Conservation (phyloP, 1,140 invertebrate genomes). For the Vollenhovia emeryi region DNA sequence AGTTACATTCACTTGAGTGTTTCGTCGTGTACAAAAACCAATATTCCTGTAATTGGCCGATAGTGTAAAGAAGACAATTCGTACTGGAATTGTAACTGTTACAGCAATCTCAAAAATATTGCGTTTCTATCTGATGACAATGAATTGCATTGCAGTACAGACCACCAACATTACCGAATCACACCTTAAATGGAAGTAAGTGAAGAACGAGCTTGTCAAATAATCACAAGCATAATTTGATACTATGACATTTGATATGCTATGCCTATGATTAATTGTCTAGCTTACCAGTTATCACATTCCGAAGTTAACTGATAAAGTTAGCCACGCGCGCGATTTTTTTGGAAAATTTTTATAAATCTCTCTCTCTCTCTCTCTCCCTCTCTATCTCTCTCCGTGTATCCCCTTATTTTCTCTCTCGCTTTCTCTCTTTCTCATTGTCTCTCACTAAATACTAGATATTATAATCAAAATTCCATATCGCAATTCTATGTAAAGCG, state of each 20-base stretch:
- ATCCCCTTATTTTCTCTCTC: conserved; percentile 7
- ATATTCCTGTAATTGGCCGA: conserved; percentile 35
- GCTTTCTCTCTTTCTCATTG: background rate
- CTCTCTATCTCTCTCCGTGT: conserved; percentile 25
- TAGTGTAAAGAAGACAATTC: conserved; percentile 43
- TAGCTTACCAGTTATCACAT: conserved; percentile 58
- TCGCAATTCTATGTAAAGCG: conserved; percentile 62
- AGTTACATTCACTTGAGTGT: conserved; percentile 60
- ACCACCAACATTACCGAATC: conserved; percentile 49
- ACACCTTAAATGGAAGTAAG: conserved; percentile 64
- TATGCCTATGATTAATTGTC: conserved; percentile 59
- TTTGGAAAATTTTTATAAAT: conserved; percentile 66
- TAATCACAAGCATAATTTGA: conserved; percentile 53
- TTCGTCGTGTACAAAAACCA: conserved; percentile 36
- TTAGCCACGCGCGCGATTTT: conserved; percentile 22
- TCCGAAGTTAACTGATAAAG: conserved; percentile 61
- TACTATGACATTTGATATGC: conserved; percentile 64
- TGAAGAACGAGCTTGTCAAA: conserved; percentile 55
- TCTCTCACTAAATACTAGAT: conserved; percentile 58
- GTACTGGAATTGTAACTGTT: conserved; percentile 1
- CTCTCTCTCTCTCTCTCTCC: conserved; percentile 10
- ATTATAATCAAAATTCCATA: conserved; percentile 62
- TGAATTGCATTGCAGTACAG: conserved; percentile 37
- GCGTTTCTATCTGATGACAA: conserved; percentile 7
- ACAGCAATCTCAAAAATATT: conserved; percentile 54